Conservation (phyloP, 2,797 vertebrate species). For the Eupleurogrammus muticus region DNA sequence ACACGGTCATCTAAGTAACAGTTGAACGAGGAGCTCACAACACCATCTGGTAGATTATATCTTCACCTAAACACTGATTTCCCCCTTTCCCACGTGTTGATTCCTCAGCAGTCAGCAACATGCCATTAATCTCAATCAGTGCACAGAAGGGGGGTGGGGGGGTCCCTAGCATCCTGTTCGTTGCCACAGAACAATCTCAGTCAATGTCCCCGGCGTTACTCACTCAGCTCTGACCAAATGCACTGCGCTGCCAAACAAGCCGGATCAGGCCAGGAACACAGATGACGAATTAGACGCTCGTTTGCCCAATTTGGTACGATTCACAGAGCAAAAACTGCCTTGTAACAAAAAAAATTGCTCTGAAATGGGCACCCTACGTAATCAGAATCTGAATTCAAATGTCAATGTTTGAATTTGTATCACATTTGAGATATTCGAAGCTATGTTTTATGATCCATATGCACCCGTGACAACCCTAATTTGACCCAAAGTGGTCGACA, state of each 20-base stretch:
- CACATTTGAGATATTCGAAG: too few relatives aligned
- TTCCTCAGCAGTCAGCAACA: constrained; percentile 29
- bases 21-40: not conserved
- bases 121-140: constrained; percentile 37
- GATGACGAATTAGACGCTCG: not conserved
- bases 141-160: constrained; percentile 20
- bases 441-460: too few relatives aligned
- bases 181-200: constrained; percentile 36
- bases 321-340: not conserved
- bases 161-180: constrained; percentile 42
- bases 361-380: too few relatives aligned
- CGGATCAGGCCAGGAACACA: constrained; percentile 31
- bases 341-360: too few relatives aligned
- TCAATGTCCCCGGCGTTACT: constrained; percentile 25
- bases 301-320: constrained; percentile 18
- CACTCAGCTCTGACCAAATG: constrained; percentile 38
- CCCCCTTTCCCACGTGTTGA: constrained; percentile 15
- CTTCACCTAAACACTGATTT: constrained; percentile 13
- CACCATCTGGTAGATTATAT: not conserved
- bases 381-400: too few relatives aligned
- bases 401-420: too few relatives aligned
- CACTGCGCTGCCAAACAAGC: constrained; percentile 33
- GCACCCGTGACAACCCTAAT: too few relatives aligned
- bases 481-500: too few relatives aligned
- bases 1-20: too few relatives aligned